These are phyloP conservation scores for Semicossyphus pulcher DNA, from an alignment of 2,113 vertebrate genomes.

Conservation along the genomic window DNA sequence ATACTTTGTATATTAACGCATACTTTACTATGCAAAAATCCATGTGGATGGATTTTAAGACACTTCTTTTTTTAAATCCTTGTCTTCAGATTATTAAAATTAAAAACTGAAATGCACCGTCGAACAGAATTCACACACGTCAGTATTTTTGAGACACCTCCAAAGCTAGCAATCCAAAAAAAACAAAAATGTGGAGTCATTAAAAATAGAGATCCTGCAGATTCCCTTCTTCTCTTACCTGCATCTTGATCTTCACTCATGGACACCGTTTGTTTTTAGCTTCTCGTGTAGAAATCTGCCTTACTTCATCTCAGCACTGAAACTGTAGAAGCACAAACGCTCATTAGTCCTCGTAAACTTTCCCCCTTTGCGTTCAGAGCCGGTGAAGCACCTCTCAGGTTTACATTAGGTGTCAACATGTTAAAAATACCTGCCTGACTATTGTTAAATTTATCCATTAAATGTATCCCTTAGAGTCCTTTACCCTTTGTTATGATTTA, in stretches of 20 bases:
- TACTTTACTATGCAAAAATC: conserved; percentile 62
- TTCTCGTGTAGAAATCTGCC: conserved; percentile 26
- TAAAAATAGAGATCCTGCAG: neutral
- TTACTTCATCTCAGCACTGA: conserved; percentile 26
- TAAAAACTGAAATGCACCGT: conserved; percentile 7
- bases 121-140: conserved; percentile 17
- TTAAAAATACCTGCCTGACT: conserved; percentile 5
- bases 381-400: conserved; percentile 25
- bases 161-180: conserved; percentile 52
- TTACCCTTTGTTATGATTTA: conserved; percentile 34
- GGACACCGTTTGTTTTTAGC: conserved; percentile 8
- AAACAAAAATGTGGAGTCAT: conserved; percentile 1
- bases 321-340: conserved; percentile 41
- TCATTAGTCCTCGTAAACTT: neutral
- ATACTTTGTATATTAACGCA: conserved; percentile 48
- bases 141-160: conserved; percentile 17
- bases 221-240: conserved; percentile 3
- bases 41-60: conserved; percentile 38
- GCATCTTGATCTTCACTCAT: neutral
- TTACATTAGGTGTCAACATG: conserved; percentile 24
- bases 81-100: conserved; percentile 12
- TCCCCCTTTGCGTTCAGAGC: neutral
- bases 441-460: conserved; percentile 22
- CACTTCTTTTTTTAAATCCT: conserved; percentile 6
- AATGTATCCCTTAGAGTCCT: neutral